These are phyloP conservation scores for Orthonyx spaldingii DNA, from an alignment of 2,113 vertebrate genomes.

Conservation along the genomic window DNA sequence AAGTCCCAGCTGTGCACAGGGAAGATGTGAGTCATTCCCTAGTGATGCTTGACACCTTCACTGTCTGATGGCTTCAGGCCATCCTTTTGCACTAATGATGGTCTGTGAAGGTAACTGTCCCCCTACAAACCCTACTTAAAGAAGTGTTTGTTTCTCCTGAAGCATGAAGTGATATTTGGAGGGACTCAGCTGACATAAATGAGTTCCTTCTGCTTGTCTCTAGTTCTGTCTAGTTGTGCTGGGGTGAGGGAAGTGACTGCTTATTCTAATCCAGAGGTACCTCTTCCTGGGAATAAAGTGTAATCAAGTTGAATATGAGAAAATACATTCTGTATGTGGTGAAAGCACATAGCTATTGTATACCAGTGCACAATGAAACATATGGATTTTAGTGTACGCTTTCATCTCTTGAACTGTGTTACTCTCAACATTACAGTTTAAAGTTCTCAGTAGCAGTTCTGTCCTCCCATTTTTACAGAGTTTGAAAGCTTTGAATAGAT, in stretches of 20 bases:
- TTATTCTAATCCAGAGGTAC: not conserved
- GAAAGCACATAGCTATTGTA: not conserved
- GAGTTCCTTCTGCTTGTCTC: not conserved
- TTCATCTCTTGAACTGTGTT: not conserved
- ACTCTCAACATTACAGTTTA: not conserved
- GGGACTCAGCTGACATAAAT: not conserved
- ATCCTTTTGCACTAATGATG: not conserved
- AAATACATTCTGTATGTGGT: not conserved
- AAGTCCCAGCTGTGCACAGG: not conserved
- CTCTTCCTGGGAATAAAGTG: not conserved
- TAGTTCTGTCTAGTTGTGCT: not conserved
- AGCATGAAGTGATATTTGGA: not conserved
- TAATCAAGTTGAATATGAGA: not conserved
- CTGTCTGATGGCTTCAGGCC: not conserved
- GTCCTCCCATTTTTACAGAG: not conserved
- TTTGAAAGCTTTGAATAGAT: not conserved
- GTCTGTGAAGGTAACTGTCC: not conserved
- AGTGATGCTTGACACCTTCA: not conserved
- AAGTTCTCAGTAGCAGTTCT: not conserved
- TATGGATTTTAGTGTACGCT: not conserved
- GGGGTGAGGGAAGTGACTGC: not conserved
- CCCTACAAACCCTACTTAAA: not conserved
- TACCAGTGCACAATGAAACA: not conserved
- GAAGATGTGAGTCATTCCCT: not conserved
- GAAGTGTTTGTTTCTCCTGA: not conserved